A percentile compares a stretch with the other conserved stretches of the same genome.
Conservation (phyloP, 2,888 invertebrate genomes). For the Achlya flavicornis region DNA sequence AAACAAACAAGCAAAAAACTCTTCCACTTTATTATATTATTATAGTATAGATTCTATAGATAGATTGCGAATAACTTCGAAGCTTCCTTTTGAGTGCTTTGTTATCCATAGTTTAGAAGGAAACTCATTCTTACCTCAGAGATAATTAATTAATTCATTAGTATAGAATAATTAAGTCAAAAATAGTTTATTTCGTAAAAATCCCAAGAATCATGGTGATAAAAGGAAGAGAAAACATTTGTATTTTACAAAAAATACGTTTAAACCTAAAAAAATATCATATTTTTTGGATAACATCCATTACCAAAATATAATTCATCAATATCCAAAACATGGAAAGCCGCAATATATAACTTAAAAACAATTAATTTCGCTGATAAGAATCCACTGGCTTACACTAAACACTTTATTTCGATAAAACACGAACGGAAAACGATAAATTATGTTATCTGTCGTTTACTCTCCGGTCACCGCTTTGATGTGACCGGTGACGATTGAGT, state of each 20-base stretch:
- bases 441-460: conserved; percentile 38
- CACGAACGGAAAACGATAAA: conserved; percentile 47
- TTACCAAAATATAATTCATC: conserved; percentile 11
- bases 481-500: conserved; percentile 29
- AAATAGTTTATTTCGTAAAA: too few species aligned
- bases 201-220: too few species aligned
- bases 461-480: conserved; percentile 27
- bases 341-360: conserved; percentile 36
- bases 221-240: too few species aligned
- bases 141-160: background rate
- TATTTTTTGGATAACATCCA: background rate
- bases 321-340: conserved; percentile 32
- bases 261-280: background rate
- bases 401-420: conserved; percentile 34
- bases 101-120: too few species aligned
- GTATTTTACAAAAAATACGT: too few species aligned
- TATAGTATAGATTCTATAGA: too few species aligned
- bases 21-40: too few species aligned
- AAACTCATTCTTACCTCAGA: too few species aligned
- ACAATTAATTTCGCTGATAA: conserved; percentile 43
- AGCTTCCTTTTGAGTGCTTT: too few species aligned
- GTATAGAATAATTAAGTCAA: background rate
- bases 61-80: too few species aligned
- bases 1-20: too few species aligned
- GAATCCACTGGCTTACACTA: conserved; percentile 42